Conservation (phyloP, 1,140 invertebrate genomes). For the Drosophila elegans region DNA sequence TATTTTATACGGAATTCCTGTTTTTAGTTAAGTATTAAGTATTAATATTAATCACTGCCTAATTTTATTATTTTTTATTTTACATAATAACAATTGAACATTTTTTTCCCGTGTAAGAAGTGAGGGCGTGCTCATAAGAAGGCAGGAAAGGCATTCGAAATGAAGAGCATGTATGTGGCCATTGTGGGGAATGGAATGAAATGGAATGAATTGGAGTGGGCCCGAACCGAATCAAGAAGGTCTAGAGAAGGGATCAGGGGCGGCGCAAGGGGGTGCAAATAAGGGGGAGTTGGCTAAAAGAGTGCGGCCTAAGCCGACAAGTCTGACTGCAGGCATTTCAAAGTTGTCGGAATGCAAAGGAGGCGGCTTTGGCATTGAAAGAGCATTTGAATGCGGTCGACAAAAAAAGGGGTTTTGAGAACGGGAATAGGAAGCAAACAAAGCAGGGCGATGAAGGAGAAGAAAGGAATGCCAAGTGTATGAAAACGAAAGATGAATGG, state of each 20-base stretch:
- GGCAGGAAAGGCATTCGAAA: slow-evolving; percentile 62
- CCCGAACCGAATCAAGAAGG: slow-evolving; percentile 32
- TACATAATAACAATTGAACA: not conserved
- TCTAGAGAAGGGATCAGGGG: not conserved
- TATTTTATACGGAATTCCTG: no score
- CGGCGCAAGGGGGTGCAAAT: not conserved
- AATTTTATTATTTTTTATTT: not conserved
- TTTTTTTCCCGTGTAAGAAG: slow-evolving; percentile 6
- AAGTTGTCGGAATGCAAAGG: slow-evolving; percentile 55
- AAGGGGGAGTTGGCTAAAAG: slow-evolving; percentile 23
- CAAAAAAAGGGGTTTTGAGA: not conserved
- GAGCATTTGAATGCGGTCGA: slow-evolving; percentile 62
- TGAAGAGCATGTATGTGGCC: slow-evolving; percentile 71
- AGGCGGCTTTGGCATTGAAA: slow-evolving; percentile 74
- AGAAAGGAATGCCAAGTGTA: slow-evolving; percentile 68
- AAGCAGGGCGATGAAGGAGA: slow-evolving; percentile 46
- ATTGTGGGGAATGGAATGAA: slow-evolving; percentile 27
- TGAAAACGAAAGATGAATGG: slow-evolving; percentile 59
- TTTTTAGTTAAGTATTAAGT: no score
- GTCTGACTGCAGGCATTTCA: slow-evolving; percentile 68
- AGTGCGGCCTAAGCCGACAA: slow-evolving; percentile 71
- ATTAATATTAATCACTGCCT: no score
- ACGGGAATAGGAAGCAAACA: slow-evolving; percentile 32
- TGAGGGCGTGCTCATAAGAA: slow-evolving; percentile 19
- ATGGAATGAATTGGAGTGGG: slow-evolving; percentile 6